A percentile compares a stretch with the other conserved stretches of the same genome.
phyloP scores from a whole-genome alignment of 92 coral and sea anemone species.

The Porites divaricata region DNA sequence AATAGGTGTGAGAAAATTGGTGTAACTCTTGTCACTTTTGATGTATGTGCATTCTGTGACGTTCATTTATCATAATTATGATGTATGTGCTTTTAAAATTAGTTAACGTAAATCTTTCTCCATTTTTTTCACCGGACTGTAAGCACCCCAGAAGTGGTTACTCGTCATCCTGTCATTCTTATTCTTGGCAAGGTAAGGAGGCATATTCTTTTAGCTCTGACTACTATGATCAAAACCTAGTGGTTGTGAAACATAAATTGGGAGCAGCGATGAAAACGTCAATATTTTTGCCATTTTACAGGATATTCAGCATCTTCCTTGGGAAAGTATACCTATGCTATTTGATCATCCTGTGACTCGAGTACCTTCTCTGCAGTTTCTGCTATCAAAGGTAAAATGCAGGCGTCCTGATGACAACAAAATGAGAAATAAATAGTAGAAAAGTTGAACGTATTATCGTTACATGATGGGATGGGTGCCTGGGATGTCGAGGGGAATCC shows the following conservation, averaged over 20 bases:
- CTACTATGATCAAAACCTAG: not conserved
- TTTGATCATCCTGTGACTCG: constrained; percentile 87
- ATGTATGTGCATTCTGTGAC: not conserved
- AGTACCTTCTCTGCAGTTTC: constrained; percentile 91
- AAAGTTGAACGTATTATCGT: too few relatives aligned
- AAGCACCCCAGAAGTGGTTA: constrained; percentile 20
- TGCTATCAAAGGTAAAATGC: constrained; percentile 68
- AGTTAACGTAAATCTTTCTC: too few relatives aligned
- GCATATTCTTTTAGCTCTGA: not conserved
- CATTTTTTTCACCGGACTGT: constrained; percentile 39
- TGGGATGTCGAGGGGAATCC: too few relatives aligned
- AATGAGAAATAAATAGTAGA: too few relatives aligned
- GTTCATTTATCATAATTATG: too few relatives aligned
- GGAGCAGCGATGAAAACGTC: not conserved
- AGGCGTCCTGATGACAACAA: not conserved
- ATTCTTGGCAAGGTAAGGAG: constrained; percentile 87
- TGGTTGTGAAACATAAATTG: not conserved
- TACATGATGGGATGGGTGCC: too few relatives aligned
- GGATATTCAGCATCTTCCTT: constrained; percentile 95
- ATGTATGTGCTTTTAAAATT: too few relatives aligned
- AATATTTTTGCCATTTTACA: not conserved
- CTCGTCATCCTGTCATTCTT: constrained; percentile 91
- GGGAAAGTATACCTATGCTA: constrained; percentile 93
- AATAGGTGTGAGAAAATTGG: constrained; percentile 27
- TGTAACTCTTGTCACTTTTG: not conserved